Base-by-base conservation (phyloP, 2,888 invertebrate genomes). In the Carabus problematicus region DNA sequence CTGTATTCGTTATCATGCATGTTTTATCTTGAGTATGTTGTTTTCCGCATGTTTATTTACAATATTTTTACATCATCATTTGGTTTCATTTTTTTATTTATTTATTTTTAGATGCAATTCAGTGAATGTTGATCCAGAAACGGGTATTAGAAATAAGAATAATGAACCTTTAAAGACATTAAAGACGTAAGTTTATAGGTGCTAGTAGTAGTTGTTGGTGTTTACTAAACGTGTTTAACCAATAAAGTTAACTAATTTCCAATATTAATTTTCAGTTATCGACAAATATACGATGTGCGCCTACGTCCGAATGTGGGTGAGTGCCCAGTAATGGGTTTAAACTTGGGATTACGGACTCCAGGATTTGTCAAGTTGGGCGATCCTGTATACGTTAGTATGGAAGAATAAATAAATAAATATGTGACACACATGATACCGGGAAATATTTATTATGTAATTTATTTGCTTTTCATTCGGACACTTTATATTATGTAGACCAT, bases 101-200 rank as follows among this genome's bases (percentile, higher is more conserved):
- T 70, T 81, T 79, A 43, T n/a, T 55, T 78, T 72, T 74, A 88
- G 90, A 73, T 92, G 92, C 76, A 81, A 90, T n/a, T 77, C 91
- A 71, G 89, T 90, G 0, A 91, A 90, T 0, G 86, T 91, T 0
- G 86, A 91, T 77, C 88, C 89, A 0, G 85, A 87, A 72, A 89
- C 88, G 0, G 91, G 88, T 1, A 81, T 83, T 11, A 88, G 87
- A 60, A 81, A 87, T 76, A 74, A 83, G 0, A 84, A 87, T 19
- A 78, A 82, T 2, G 89, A 92, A 75, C 91, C 92, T 0, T 77
- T 92, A 52, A 84, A 84, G 73, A 90, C 90, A 14, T 81, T 92
- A 14, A 89, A 85, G 79, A 84, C 81, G 91, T 91, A 82, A 77
- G 77, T 73, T 49, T 63, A 45, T 45, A 14, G 29, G 52, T 14